Base-by-base conservation (phyloP, 1,140 invertebrate species). In the Diorhabda sublineata region DNA sequence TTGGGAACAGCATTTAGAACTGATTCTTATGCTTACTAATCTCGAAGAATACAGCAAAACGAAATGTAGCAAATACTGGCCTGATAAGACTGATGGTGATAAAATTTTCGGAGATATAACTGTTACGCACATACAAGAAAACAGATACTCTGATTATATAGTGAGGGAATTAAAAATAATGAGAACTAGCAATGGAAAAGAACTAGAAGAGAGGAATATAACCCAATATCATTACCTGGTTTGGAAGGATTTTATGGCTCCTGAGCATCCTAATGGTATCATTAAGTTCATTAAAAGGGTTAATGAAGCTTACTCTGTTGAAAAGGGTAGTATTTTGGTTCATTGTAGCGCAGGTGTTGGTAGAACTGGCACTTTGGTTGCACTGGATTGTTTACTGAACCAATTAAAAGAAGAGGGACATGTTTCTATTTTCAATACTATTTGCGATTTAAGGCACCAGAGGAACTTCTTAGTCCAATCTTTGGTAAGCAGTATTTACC, bases 191-290 rank as follows among this genome's bases (percentile, higher is more conserved):
- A 79, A 80, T 26, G 83, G 85, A 2, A 87, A 87, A 72, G 83
- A 87, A 84, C 82, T 86, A 26, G 90, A 91, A 73, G 85, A 89
- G 61, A 82, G 92, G 58, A 87, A 88, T 67, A 89, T 95, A 5
- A 85, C 90, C n/a, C 95, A 98, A 78, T 97, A 96, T 82, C 96
- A 97, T 83, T 97, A 96, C 83, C 86, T 96, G 47, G 91, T 94
- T 57, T 98, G 95, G 95, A 97, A 96, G 78, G 92, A 95, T 81
- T 97, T 97, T 78, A 91, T 95, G 77, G 93, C 95, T 3, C 95
- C 96, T 0, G 94, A 96, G 76, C 90, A 97, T 81, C 93, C 95
- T 2, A 89, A 93, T 70, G 94, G 93, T 41, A 92, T 97, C 73
- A 86, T 97, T 9, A 92, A 92, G 75, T 96, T 96, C 79, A 92